These are phyloP conservation scores for Drosophila sulfurigaster DNA, from an alignment of 1,140 invertebrate species.

Conservation along the genomic window DNA sequence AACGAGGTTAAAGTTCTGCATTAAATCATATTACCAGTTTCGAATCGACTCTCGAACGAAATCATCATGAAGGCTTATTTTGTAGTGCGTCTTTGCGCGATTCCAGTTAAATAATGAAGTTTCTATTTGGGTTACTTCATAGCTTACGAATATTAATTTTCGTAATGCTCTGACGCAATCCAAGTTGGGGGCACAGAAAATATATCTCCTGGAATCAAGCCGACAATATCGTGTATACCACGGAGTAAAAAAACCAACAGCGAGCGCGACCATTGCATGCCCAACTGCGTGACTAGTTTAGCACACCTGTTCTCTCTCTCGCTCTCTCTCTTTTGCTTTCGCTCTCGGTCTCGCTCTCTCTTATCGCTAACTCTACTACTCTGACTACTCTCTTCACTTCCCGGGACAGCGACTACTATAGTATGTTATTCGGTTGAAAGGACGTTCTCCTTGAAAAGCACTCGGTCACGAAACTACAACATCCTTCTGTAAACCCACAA, in stretches of 20 bases:
- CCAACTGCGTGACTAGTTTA: conserved; percentile 76
- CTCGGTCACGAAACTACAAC: conserved; percentile 78
- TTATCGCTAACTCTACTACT: not conserved
- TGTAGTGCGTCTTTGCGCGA: not conserved
- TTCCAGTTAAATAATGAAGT: conserved; percentile 13
- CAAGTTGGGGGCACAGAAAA: conserved; percentile 24
- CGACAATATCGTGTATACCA: conserved; percentile 63
- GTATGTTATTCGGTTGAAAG: conserved; percentile 7
- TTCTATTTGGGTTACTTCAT: conserved; percentile 21
- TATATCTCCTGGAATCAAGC: conserved; percentile 61
- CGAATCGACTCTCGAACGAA: not conserved
- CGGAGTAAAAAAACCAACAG: conserved; percentile 46
- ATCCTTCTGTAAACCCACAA: conserved; percentile 52
- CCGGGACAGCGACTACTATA: conserved; percentile 6
- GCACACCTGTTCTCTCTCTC: conserved; percentile 55
- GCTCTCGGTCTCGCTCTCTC: not conserved
- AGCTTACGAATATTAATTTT: conserved; percentile 61
- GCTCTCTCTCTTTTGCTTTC: not conserved
- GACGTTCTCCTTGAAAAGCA: conserved; percentile 77
- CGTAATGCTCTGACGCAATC: conserved; percentile 61
- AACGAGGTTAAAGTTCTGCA: conserved; percentile 19
- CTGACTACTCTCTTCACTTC: conserved; percentile 21
- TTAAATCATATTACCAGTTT: conserved; percentile 2
- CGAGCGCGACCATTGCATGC: conserved; percentile 70
- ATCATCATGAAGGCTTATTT: not conserved